phyloP scores from a whole-genome alignment of 2,113 vertebrate genomes.

The Dromiciops gliroides region DNA sequence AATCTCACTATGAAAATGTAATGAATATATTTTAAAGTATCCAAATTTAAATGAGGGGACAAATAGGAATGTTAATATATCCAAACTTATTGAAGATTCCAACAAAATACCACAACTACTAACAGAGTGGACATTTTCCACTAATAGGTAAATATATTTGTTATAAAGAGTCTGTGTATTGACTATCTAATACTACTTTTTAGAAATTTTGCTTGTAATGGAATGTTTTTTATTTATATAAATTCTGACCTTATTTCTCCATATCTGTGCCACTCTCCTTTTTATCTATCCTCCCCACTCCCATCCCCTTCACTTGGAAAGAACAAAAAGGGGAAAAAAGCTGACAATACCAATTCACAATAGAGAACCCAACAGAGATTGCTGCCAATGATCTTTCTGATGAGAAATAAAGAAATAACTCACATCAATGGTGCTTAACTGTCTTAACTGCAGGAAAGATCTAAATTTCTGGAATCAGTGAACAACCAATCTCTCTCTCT shows the following conservation, averaged over 20 bases:
- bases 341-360: conserved; percentile 49
- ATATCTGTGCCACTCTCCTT: not conserved
- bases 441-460: conserved; percentile 25
- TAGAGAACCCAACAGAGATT: conserved; percentile 45
- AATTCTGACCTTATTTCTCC: not conserved
- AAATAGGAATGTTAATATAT: not conserved
- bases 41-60: not conserved
- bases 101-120: not conserved
- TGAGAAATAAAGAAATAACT: conserved; percentile 62
- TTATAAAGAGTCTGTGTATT: not conserved
- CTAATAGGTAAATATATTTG: too few species aligned
- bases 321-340: conserved; percentile 59
- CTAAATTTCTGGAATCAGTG: conserved; percentile 37
- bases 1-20: not conserved
- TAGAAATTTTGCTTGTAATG: not conserved
- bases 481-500: not conserved
- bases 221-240: not conserved
- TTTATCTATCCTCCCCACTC: too few species aligned
- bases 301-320: not conserved
- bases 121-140: not conserved
- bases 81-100: not conserved
- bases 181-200: not conserved
- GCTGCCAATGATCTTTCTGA: conserved; percentile 36
- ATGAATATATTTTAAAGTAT: not conserved
- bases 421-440: conserved; percentile 12